Evolutionary conservation across 2,888 invertebrate species (phyloP), one percentile per base, ranked within the genome.

Genomic region (Rhopalosiphum nymphaeae): DNA sequence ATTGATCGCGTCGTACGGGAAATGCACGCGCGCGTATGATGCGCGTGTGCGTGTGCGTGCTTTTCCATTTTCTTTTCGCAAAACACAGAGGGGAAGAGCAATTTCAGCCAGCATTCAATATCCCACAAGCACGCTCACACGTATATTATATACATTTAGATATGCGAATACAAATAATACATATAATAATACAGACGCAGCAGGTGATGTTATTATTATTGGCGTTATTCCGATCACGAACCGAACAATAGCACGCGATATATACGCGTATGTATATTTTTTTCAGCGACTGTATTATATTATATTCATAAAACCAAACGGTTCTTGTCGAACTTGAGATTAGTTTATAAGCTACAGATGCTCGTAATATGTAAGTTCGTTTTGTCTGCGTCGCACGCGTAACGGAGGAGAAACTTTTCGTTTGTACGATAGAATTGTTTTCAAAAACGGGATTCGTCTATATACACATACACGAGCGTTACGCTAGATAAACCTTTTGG

Each of bases 311-410:
- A 87, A 56, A 13, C 10, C 86, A 87, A 87, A 92, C 49, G 26
- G 61, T 16, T 92, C 26, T 87, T 67, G 49, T 46, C 61, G 16
- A 87, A 92, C 92, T 92, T 49, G 9, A 92, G 87, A 92, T 87
- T 36, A 92, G 92, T 92, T 67, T 61, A 13, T 49, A 49, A 92
- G 36, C 86, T 57, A 49, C 10, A 61, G 1, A 21, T 9, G 78
- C 36, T 25, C 78, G 78, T n/a, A 78, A 78, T 78, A 78, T 36
- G 11, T 4, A 78, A 26, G 36, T 78, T 78, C 16, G 1, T 49
- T 49, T 26, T 84, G 9, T 42, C 1, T 13, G 13, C 29, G 5
- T 3, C 5, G 0, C 78, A 9, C 26, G n/a, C 21, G 7, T n/a
- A 57, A 91, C 84, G 29, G 29, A 67, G 29, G 29, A 67, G 56